Base-by-base conservation (phyloP, 2,113 vertebrate species). In the Pleuronectes platessa region DNA sequence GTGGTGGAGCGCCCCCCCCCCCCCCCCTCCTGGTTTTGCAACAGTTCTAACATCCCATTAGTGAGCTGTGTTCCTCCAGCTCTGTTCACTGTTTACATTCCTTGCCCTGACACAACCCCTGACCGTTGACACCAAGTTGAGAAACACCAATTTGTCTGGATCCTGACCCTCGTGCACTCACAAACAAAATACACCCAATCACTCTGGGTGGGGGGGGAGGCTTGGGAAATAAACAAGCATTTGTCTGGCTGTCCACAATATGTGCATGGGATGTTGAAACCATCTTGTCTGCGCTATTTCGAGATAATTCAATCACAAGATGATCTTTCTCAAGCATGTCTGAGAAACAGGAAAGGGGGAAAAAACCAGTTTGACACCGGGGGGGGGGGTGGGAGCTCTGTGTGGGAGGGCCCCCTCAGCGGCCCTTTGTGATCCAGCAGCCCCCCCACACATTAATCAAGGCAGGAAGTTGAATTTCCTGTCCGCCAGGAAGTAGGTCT, bases 401-500 rank as follows among this genome's bases (percentile, higher is more conserved):
- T 84, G 85, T 88, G 83, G 86, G 85, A 76, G 90, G 90, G 79
- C 79, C 85, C 61, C 82, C 84, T 81, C 86, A 35, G 75, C 64
- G 73, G 65, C 70, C 76, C 68, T 65, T 64, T 76, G 72, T 80
- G 79, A 80, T 74, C 79, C 66, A 71, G 81, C 77, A 86, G 79
- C 63, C 67, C 71, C 85, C 71, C 85, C 78, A 71, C 82, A 71
- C 85, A 89, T 91, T 91, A 93, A 93, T 93, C 89, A 91, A 74
- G 86, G 77, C 91, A 91, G 91, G 91, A 93, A 90, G 91, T 87
- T 65, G 87, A 88, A 90, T 89, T 92, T 93, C 91, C 91, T 93
- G 90, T 90, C 83, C 62, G 63, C 78, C 89, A 91, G 89, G 90
- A 91, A 88, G 86, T 78, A 15, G 37, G 75, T 79, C 73, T 76